phyloP scores from a whole-genome alignment of 2,113 vertebrate species.

The Rhipidura dahli region DNA sequence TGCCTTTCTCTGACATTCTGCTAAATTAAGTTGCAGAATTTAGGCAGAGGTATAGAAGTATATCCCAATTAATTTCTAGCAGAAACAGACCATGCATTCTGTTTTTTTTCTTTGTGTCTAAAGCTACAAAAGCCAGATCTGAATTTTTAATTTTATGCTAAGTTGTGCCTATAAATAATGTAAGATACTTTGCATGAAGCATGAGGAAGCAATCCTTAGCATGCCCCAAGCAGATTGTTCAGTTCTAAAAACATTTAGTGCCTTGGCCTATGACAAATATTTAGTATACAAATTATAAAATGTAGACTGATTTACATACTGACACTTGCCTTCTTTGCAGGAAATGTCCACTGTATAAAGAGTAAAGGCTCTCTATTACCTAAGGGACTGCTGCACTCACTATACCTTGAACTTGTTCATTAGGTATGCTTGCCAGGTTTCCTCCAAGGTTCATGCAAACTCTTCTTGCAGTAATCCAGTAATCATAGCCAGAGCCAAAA shows the following conservation, averaged over 20 bases:
- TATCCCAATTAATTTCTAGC: background rate
- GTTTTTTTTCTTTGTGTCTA: background rate
- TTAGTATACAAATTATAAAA: background rate
- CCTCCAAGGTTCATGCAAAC: conserved; percentile 78
- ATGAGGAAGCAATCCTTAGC: background rate
- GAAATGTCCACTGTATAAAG: background rate
- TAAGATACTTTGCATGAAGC: background rate
- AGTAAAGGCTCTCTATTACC: background rate
- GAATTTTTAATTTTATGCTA: background rate
- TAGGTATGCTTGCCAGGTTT: conserved; percentile 80
- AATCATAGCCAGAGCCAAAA: conserved; percentile 50
- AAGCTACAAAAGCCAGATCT: background rate
- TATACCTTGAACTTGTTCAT: conserved; percentile 82
- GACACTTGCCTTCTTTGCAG: background rate
- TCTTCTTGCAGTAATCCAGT: conserved; percentile 76
- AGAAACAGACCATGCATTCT: background rate
- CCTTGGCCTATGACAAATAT: background rate
- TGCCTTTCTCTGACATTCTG: background rate
- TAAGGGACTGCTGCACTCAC: background rate
- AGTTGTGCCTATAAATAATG: background rate
- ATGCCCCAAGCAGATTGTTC: background rate
- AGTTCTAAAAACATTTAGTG: background rate
- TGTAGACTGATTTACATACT: background rate
- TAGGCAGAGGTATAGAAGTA: background rate
- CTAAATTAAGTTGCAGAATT: background rate